Percentiles rank a stretch among this genome's conserved stretches.
These are phyloP conservation scores for Egretta garzetta DNA, from an alignment of 2,113 vertebrate genomes.

Conservation along the genomic window DNA sequence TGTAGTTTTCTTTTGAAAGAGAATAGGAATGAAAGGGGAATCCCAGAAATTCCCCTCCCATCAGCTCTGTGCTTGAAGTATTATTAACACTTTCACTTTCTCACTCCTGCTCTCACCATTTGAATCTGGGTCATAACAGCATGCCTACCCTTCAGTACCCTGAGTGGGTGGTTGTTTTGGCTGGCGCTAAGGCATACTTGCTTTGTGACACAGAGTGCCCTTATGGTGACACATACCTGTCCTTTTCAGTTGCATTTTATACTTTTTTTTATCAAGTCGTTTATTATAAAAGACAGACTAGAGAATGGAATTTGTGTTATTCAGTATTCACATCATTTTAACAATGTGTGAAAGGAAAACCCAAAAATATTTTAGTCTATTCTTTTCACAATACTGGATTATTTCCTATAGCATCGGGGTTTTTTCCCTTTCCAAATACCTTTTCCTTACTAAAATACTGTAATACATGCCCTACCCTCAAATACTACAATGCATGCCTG, in stretches of 20 bases:
- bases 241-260: conserved; percentile 29
- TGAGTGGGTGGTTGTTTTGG: conserved; percentile 70
- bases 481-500: not conserved
- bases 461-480: not conserved
- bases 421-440: not conserved
- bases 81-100: conserved; percentile 73
- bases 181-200: not conserved
- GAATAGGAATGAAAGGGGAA: conserved; percentile 4
- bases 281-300: not conserved
- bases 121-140: conserved; percentile 74
- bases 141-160: conserved; percentile 35
- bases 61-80: conserved; percentile 55
- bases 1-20: not conserved
- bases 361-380: not conserved
- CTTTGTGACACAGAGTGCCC: conserved; percentile 58
- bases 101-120: conserved; percentile 45
- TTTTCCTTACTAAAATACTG: not conserved
- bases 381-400: not conserved
- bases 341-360: not conserved
- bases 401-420: not conserved
- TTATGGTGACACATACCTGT: conserved; percentile 58
- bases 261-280: not conserved
- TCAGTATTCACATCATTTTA: not conserved
- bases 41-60: conserved; percentile 40
- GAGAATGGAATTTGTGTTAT: not conserved